A percentile compares a stretch with the other conserved stretches of the same genome.
phyloP scores from a whole-genome alignment of 2,888 invertebrate species.

The Ptychoptera albimana region DNA sequence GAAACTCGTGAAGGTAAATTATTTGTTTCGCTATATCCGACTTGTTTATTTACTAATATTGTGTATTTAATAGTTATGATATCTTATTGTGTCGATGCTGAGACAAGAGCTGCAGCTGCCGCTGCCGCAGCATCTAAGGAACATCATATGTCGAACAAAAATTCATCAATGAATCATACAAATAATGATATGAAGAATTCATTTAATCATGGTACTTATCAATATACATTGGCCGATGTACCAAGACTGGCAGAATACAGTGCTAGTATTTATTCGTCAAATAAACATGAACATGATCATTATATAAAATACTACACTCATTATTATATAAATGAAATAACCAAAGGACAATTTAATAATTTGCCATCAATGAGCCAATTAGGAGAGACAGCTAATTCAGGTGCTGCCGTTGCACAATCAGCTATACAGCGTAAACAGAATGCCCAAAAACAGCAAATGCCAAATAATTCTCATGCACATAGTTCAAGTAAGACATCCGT shows the following conservation, averaged over 20 bases:
- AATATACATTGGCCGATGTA: conserved; percentile 45
- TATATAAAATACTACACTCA: conserved; percentile 56
- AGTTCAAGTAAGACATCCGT: too few relatives aligned
- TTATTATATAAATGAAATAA: conserved; percentile 41
- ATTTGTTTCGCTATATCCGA: neutral
- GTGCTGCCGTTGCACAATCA: conserved; percentile 78
- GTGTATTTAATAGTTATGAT: conserved; percentile 19
- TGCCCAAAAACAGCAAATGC: conserved; percentile 10
- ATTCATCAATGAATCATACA: neutral
- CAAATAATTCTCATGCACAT: too few relatives aligned
- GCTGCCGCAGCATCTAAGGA: neutral
- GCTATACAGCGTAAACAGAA: conserved; percentile 44
- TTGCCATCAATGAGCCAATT: conserved; percentile 20
- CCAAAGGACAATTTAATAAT: conserved; percentile 21
- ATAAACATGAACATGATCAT: conserved; percentile 49
- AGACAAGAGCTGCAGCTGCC: conserved; percentile 14
- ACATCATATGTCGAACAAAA: neutral
- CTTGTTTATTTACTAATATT: neutral
- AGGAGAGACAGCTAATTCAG: conserved; percentile 49
- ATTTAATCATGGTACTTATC: conserved; percentile 11
- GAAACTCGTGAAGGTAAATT: conserved; percentile 29
- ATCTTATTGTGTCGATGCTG: conserved; percentile 30
- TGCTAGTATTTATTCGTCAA: conserved; percentile 56
- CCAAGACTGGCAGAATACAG: conserved; percentile 60
- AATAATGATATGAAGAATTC: neutral